Conservation (phyloP, 1,140 invertebrate genomes). For the Drosophila saltans region DNA sequence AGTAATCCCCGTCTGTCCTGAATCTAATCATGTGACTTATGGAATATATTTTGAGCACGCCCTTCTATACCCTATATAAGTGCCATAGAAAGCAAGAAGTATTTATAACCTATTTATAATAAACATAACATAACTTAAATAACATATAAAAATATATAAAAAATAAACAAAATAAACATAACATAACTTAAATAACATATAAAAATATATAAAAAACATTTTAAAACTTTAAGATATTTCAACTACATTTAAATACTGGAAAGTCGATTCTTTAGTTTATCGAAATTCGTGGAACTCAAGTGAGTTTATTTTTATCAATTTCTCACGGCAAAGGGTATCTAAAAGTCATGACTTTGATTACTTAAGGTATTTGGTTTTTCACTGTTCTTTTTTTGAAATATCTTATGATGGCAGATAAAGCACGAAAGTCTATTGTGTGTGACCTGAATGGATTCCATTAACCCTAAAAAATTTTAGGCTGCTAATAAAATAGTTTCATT, state of each 20-base stretch:
- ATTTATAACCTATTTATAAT: not conserved
- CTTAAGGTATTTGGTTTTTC: not conserved
- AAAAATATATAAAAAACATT: no score
- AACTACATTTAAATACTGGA: no score
- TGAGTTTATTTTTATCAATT: not conserved
- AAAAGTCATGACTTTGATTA: not conserved
- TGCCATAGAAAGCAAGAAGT: not conserved
- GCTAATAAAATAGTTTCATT: not conserved
- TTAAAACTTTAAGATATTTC: no score
- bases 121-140: no score
- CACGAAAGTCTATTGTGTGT: conserved; percentile 30
- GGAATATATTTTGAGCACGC: conserved; percentile 17
- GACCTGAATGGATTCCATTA: conserved; percentile 15
- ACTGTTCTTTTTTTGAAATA: conserved; percentile 38
- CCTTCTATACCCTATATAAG: not conserved
- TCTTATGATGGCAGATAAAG: conserved; percentile 60
- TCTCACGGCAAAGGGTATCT: not conserved
- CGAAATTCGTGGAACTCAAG: no score
- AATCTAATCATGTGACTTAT: conserved; percentile 65
- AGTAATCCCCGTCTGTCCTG: conserved; percentile 9
- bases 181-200: no score
- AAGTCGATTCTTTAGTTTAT: no score
- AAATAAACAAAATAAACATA: no score
- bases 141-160: no score
- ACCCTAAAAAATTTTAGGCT: conserved; percentile 14